These are phyloP conservation scores for Drosophila neoperkinsi DNA, from an alignment of 2,888 invertebrate species.

Conservation along the genomic window DNA sequence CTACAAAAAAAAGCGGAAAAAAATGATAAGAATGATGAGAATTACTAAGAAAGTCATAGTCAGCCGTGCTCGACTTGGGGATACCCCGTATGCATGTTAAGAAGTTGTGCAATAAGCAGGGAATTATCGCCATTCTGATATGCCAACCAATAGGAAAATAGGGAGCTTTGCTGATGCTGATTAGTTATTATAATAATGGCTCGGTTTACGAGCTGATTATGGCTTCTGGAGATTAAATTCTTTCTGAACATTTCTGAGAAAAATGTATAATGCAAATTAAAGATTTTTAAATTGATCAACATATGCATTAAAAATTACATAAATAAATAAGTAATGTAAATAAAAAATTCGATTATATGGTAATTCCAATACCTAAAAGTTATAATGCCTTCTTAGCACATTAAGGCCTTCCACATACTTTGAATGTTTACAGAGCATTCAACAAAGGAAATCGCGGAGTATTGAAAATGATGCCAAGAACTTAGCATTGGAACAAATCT, in stretches of 20 bases:
- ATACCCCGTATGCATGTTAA: background rate
- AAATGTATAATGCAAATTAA: too few relatives aligned
- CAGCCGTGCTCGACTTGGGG: background rate
- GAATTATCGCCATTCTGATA: background rate
- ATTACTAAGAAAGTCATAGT: background rate
- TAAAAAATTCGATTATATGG: background rate
- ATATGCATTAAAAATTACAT: background rate
- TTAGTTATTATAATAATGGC: background rate
- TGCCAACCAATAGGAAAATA: background rate
- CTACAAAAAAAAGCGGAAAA: too few relatives aligned
- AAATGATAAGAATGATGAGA: constrained; percentile 10
- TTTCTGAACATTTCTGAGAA: background rate
- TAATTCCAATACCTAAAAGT: background rate
- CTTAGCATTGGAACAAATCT: constrained; percentile 29
- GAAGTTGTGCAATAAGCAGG: background rate
- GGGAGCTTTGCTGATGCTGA: background rate
- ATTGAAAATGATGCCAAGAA: constrained; percentile 42
- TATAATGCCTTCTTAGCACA: background rate
- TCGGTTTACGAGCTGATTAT: background rate
- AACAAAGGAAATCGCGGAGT: constrained; percentile 16
- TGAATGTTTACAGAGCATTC: background rate
- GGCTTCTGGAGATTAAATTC: background rate
- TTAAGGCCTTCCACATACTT: background rate
- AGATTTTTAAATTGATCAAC: background rate
- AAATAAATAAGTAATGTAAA: background rate